Evolutionary conservation across 2,888 invertebrate species (phyloP).

Genomic region (Mythimna lalbum): DNA sequence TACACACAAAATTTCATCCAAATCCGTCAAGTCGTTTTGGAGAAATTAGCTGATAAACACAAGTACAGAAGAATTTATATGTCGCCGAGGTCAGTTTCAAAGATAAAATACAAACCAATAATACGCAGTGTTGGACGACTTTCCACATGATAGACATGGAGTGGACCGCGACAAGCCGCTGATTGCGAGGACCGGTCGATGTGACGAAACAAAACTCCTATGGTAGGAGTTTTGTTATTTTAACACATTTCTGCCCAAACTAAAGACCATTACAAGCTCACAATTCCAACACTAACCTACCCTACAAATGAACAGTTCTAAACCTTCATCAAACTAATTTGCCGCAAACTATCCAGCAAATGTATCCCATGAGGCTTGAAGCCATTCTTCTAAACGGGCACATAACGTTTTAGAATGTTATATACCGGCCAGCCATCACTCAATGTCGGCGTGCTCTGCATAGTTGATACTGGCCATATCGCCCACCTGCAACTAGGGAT

Average conservation of each 20-base stretch:
- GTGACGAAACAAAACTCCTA: too few species aligned
- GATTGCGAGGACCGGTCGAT: too few species aligned
- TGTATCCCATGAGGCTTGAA: slow-evolving; percentile 19
- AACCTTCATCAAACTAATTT: slow-evolving; percentile 47
- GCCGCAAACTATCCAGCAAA: slow-evolving; percentile 41
- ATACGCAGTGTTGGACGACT: neutral
- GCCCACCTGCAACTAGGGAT: slow-evolving; percentile 63
- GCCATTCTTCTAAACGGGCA: slow-evolving; percentile 54
- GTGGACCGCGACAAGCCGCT: too few species aligned
- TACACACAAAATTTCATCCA: too few species aligned
- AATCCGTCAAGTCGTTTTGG: too few species aligned
- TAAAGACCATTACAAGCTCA: neutral
- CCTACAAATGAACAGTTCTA: slow-evolving; percentile 18
- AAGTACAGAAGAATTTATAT: too few species aligned
- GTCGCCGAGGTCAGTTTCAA: neutral
- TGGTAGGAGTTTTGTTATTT: too few species aligned
- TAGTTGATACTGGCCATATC: slow-evolving; percentile 70
- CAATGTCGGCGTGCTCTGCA: slow-evolving; percentile 76
- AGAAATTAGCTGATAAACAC: too few species aligned
- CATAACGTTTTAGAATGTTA: slow-evolving; percentile 50
- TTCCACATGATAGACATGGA: neutral
- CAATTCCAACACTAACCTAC: neutral
- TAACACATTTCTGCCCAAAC: neutral
- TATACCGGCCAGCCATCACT: slow-evolving; percentile 69
- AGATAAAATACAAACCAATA: neutral